These are phyloP conservation scores for Macaria notata DNA, from an alignment of 2,888 invertebrate species.

Conservation along the genomic window DNA sequence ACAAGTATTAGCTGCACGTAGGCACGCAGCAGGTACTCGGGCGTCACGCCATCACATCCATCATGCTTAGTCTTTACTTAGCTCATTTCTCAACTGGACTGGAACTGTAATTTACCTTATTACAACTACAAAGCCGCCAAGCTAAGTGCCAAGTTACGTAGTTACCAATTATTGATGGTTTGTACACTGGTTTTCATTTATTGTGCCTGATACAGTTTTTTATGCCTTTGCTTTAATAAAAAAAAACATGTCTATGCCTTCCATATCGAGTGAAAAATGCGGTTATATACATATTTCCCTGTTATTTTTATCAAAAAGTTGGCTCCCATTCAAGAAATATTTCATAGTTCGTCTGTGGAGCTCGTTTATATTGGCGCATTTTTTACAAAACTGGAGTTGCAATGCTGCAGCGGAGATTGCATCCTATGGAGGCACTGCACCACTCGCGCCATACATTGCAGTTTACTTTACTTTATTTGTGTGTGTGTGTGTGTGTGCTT, in stretches of 20 bases:
- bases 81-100: slow-evolving; percentile 15
- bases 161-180: no score
- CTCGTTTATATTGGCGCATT: slow-evolving; percentile 16
- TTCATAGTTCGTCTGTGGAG: slow-evolving; percentile 19
- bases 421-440: slow-evolving; percentile 59
- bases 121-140: no score
- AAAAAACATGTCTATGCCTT: no score
- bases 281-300: no score
- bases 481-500: no score
- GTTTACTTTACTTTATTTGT: slow-evolving; percentile 46
- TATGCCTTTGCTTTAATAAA: no score
- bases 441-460: slow-evolving; percentile 53
- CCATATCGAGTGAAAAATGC: no score
- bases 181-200: no score
- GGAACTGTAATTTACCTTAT: no score
- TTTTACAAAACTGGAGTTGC: slow-evolving; percentile 28
- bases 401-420: slow-evolving; percentile 41
- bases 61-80: slow-evolving; percentile 30
- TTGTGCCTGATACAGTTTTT: no score
- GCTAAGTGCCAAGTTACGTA: no score
- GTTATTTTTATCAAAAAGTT: slow-evolving; percentile 8
- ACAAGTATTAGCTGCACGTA: no score
- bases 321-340: slow-evolving; percentile 22
- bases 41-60: slow-evolving; percentile 40
- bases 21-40: slow-evolving; percentile 5